These are phyloP conservation scores for Protaetia brevitarsis DNA, from an alignment of 1,140 invertebrate genomes.

Conservation along the genomic window DNA sequence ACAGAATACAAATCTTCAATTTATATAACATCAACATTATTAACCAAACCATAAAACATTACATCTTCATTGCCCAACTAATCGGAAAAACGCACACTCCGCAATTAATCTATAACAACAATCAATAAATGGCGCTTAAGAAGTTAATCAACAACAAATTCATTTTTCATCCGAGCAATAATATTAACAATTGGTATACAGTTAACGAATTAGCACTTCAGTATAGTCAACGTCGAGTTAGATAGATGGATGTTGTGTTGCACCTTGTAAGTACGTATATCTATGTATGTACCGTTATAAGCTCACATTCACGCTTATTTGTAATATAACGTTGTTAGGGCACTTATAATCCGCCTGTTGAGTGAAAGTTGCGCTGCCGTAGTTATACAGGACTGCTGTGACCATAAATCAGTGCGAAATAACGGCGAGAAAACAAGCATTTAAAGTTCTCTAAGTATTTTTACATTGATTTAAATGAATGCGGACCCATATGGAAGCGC, in stretches of 20 bases:
- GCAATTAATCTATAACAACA: background rate
- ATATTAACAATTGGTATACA: conserved; percentile 7
- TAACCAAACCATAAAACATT: background rate
- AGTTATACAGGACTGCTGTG: background rate
- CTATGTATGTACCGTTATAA: conserved; percentile 16
- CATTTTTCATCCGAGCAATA: conserved; percentile 2
- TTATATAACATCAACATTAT: no score
- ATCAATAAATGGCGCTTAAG: background rate
- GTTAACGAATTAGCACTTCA: conserved; percentile 10
- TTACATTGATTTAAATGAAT: background rate
- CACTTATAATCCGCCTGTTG: conserved; percentile 10
- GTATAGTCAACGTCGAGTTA: background rate
- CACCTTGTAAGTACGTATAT: background rate
- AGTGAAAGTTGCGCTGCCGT: conserved; percentile 14
- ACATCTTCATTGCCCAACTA: no score
- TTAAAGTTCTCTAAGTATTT: background rate
- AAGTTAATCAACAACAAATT: conserved; percentile 7
- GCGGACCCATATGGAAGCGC: background rate
- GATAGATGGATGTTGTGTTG: conserved; percentile 1
- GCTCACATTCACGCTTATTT: conserved; percentile 4
- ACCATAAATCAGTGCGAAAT: conserved; percentile 1
- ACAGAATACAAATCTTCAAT: no score
- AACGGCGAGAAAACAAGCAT: background rate
- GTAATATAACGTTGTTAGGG: conserved; percentile 11
- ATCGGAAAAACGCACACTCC: no score